Conservation (phyloP, 2,888 invertebrate genomes). For the Leucoma salicis region DNA sequence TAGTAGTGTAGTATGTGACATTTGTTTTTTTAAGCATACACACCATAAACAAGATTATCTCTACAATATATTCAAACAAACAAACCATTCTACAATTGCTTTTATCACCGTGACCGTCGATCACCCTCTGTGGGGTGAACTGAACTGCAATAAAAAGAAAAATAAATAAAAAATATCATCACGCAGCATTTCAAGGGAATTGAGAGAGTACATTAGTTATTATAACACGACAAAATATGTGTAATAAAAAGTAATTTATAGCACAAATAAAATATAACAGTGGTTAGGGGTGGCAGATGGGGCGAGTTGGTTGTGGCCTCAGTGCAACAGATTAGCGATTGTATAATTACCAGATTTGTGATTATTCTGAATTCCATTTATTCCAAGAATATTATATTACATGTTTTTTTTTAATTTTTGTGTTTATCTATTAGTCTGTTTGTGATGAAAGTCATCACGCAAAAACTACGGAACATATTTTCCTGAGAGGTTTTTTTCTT, state of each 20-base stretch:
- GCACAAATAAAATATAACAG: conserved; percentile 81
- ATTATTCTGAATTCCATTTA: no score
- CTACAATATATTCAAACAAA: conserved; percentile 11
- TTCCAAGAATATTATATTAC: no score
- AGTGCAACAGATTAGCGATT: conserved; percentile 20
- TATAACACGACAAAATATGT: conserved; percentile 84
- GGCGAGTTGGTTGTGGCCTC: conserved; percentile 48
- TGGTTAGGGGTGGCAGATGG: conserved; percentile 80
- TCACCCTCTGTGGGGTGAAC: conserved; percentile 46
- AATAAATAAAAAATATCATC: conserved; percentile 70
- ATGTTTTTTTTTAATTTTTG: no score
- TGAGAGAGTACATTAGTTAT: conserved; percentile 83
- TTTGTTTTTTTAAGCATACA: not conserved
- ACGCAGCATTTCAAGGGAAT: conserved; percentile 77
- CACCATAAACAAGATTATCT: conserved; percentile 7
- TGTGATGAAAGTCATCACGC: no score
- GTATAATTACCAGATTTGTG: no score
- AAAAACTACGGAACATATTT: no score
- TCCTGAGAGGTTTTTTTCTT: no score
- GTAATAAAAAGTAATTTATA: conserved; percentile 83
- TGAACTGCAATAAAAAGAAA: conserved; percentile 57
- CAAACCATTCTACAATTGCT: conserved; percentile 20
- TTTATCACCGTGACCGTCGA: conserved; percentile 37
- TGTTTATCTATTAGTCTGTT: no score
- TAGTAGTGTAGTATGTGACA: no score